Evolutionary conservation across 30 jellyfish, hydroid and myxozoan genomes (phyloP), one percentile per base, ranked within the genome.

Genomic region (Chironex yamaguchii): DNA sequence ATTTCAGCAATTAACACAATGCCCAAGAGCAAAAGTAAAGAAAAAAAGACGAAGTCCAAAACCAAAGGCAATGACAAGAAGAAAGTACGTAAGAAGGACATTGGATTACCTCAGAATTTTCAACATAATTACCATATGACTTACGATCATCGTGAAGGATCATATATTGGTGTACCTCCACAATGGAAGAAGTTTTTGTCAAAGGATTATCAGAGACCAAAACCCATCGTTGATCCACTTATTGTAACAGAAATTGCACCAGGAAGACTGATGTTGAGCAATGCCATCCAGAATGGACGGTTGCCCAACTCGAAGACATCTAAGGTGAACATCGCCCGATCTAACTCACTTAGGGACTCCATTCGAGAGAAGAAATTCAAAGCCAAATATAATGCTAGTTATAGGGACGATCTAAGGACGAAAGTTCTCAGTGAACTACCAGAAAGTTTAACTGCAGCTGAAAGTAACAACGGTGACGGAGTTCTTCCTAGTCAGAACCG

Each of bases 121-220:
- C 85, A 85, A 67, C 98, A 93, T 58, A 89, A 89, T 22, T 93
- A 78, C 71, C 98, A 93, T 84, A 93, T 93, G 98, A 93, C 98
- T 22, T 93, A 87, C 72, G 98, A 93, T 66, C 94, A 86, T 62
- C 70, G 93, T 25, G 98, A 87, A 65, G 98, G 98, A 17, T 79
- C 91, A 34, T 93, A 87, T 50, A 92, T 93, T 48, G 98, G 98
- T 0, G 93, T 93, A 3, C 98, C 98, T 9, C 95, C 97, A 28
- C 98, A 93, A 62, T 93, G 98, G 98, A 93, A 87, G 71, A 93
- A 87, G 87, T 93, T 93, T 78, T 87, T 93, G 3, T 81, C 94
- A 17, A 93, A 87, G 82, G 98, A 93, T 53, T 93, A 85, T 67
- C 97, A 93, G 68, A 65, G 98, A 49, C 98, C 98, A 0, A 84